phyloP scores from a whole-genome alignment of 2,888 invertebrate species.

The Tupiocoris notatus region DNA sequence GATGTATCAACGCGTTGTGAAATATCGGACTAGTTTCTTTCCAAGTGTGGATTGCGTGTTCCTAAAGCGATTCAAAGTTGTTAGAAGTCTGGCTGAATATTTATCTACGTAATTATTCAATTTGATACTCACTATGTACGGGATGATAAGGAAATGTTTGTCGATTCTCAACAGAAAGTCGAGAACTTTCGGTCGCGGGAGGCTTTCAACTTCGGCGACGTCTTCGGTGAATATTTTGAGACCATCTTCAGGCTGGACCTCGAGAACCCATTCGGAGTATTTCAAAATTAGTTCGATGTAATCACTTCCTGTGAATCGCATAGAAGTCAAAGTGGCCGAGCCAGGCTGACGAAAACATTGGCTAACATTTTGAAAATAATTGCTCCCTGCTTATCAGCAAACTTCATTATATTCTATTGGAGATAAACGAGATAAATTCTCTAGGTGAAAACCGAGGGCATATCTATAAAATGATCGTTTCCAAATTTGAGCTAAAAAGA shows the following conservation, averaged over 20 bases:
- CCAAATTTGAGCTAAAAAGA: too few relatives aligned
- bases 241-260: slow-evolving; percentile 83
- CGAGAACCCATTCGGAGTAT: slow-evolving; percentile 90
- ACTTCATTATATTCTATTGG: too few relatives aligned
- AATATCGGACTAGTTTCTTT: slow-evolving; percentile 78
- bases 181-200: slow-evolving; percentile 84
- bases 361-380: too few relatives aligned
- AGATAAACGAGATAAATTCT: too few relatives aligned
- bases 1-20: slow-evolving; percentile 87
- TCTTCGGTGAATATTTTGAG: slow-evolving; percentile 86
- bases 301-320: slow-evolving; percentile 67
- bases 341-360: too few relatives aligned
- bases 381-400: too few relatives aligned
- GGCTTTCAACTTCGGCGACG: slow-evolving; percentile 78
- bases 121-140: slow-evolving; percentile 71
- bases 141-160: slow-evolving; percentile 72
- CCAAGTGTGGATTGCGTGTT: slow-evolving; percentile 90
- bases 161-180: slow-evolving; percentile 84
- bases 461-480: too few relatives aligned
- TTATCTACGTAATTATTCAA: too few relatives aligned
- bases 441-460: too few relatives aligned
- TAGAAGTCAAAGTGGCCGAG: too few relatives aligned
- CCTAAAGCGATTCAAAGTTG: too few relatives aligned
- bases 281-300: slow-evolving; percentile 87
- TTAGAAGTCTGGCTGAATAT: too few relatives aligned